Base-by-base conservation (phyloP, 2,888 invertebrate genomes). In the Uloborus plumipes region DNA sequence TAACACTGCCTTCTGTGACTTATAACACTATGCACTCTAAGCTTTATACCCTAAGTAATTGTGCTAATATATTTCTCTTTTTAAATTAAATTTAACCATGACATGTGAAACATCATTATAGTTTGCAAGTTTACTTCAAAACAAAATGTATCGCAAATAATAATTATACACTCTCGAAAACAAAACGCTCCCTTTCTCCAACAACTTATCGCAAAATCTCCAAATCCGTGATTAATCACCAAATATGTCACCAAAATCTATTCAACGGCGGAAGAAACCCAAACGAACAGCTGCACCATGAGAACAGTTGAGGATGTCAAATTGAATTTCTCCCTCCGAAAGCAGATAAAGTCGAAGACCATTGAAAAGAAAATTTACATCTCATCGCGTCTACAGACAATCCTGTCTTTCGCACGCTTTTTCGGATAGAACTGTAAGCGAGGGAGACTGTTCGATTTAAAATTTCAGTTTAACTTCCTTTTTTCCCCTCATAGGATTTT, bases 321-420 rank as follows among this genome's bases (percentile, higher is more conserved):
- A 80, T 80, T 80, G 67, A 80, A 80, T 71, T 80, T 80, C 67
- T 73, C 58, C 61, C 49, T 73, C 72, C 59, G 66, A 65, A 78
- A 74, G 55, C 70, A 64, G 70, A 70, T 71, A 78, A 77, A 64
- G 69, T 55, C 39, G 66, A 61, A 67, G 62, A 64, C 64, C 64
- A 69, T 80, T 70, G 70, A 74, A 80, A 75, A 80, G 74, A 80
- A 80, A 79, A 80, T 80, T 80, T 80, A 80, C 80, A 80, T 80
- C 80, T 80, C 77, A 77, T 77, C 55, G 77, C 70, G 26, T 64
- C 74, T 70, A 69, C 80, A 74, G 80, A 74, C 69, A 70, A 80
- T 74, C 74, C 80, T 74, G 70, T 74, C 80, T 74, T 70, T 69
- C 22, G 64, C 74, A 74, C 74, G 55, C 62, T 70, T 69, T 72